Conservation (phyloP, 2,113 vertebrate genomes). For the Otus sunia region DNA sequence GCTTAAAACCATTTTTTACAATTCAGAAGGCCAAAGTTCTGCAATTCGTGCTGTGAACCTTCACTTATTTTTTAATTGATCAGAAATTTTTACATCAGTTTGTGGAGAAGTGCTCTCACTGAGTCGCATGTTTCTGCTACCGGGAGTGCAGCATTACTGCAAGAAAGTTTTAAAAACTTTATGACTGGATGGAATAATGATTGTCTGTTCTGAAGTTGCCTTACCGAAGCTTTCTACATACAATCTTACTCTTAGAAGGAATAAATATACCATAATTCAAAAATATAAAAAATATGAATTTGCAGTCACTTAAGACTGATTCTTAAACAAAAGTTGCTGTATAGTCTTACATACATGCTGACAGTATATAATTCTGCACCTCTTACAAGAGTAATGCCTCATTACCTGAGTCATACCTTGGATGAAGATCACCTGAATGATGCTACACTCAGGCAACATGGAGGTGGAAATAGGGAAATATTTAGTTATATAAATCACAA, state of each 20-base stretch:
- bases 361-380: not conserved
- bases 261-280: not conserved
- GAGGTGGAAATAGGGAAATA: constrained; percentile 41
- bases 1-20: not conserved
- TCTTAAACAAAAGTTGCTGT: not conserved
- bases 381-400: constrained; percentile 1
- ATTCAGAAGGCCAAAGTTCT: not conserved
- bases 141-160: not conserved
- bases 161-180: not conserved
- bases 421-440: not conserved
- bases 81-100: not conserved
- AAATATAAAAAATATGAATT: not conserved
- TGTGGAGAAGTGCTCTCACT: not conserved
- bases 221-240: not conserved
- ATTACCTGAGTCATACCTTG: not conserved
- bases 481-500: constrained; percentile 58
- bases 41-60: not conserved
- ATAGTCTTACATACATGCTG: not conserved
- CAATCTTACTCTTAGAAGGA: not conserved
- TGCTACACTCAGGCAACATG: not conserved
- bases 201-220: not conserved
- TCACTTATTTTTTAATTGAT: not conserved
- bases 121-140: not conserved
- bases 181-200: not conserved
- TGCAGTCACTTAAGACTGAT: not conserved